These are phyloP conservation scores for Atrina japonica DNA, from an alignment of 2,888 invertebrate genomes.

Conservation along the genomic window DNA sequence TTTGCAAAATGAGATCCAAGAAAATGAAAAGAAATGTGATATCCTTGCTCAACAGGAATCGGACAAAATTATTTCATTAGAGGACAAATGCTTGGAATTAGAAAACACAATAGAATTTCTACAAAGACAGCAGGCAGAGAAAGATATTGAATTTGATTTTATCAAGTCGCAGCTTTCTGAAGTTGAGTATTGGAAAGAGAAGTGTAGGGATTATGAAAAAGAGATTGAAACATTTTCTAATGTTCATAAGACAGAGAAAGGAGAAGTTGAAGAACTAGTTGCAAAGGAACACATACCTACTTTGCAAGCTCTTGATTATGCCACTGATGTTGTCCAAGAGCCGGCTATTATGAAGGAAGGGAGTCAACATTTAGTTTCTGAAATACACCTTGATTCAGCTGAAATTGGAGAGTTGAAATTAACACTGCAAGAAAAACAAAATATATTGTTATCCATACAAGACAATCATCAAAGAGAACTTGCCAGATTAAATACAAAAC, in stretches of 20 bases:
- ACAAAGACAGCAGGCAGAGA: constrained; percentile 12
- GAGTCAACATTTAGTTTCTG: background rate
- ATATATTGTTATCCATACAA: constrained; percentile 21
- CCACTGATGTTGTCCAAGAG: background rate
- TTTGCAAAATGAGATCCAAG: constrained; percentile 31
- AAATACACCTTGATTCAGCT: constrained; percentile 2
- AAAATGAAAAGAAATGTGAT: constrained; percentile 29
- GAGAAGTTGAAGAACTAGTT: constrained; percentile 14
- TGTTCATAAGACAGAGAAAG: background rate
- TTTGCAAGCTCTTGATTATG: background rate
- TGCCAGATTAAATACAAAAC: constrained; percentile 17
- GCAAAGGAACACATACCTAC: constrained; percentile 1
- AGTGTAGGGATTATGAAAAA: constrained; percentile 18
- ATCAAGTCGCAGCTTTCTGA: constrained; percentile 5
- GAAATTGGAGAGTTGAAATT: constrained; percentile 36
- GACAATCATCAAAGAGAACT: constrained; percentile 33
- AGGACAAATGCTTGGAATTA: constrained; percentile 11
- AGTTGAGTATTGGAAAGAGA: constrained; percentile 29
- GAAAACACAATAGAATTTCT: constrained; percentile 15
- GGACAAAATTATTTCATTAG: background rate
- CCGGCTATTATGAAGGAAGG: background rate
- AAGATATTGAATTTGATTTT: constrained; percentile 14
- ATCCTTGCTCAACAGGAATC: background rate
- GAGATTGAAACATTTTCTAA: background rate
- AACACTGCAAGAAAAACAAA: constrained; percentile 19